Base-by-base conservation (phyloP, 2,797 vertebrate genomes). In the Danio tinwini region DNA sequence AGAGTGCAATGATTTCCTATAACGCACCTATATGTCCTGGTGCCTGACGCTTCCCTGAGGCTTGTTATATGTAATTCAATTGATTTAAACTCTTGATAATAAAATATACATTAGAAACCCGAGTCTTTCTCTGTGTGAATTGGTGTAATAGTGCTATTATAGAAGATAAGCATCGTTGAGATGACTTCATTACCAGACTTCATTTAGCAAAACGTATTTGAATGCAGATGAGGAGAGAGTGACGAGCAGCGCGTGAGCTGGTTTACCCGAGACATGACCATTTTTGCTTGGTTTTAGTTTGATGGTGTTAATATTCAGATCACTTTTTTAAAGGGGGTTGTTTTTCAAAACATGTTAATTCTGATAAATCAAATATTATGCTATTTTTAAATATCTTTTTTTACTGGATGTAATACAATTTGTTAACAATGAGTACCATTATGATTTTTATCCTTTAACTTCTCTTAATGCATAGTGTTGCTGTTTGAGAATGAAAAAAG, bases 41-140 rank as follows among this genome's bases (percentile, higher is more conserved):
- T 77, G 58, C 59, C 80, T 75, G 61, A 39, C 81, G 79, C 84
- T 88, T 88, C 78, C 81, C 86, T 83, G 82, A 85, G 70, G 82
- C 86, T 82, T 88, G 81, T 84, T 90, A 90, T 87, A 88, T 85
- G 84, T 87, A 86, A 90, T 88, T 90, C 85, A 88, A 89, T 82
- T 89, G 85, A 90, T 87, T 87, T 88, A 88, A 91, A 88, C 84
- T 78, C 44, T 82, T 70, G 83, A 65, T 82, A 87, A 87, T 88
- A 86, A 90, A 89, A 86, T 85, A 88, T 87, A 85, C 81, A 88
- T 88, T 85, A 85, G 77, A 8, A 74, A 74, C 78, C 85, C 82
- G 79, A 64, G 63, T 84, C 55, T 53, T 49, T 80, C 85, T 84
- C 61, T 64, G 75, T 86, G 56, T 69, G 58, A 55, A 79, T 78